A percentile compares a stretch with the other conserved stretches of the same genome.
Evolutionary conservation across 1,140 invertebrate genomes (phyloP).

Genomic region (Sitophilus oryzae): DNA sequence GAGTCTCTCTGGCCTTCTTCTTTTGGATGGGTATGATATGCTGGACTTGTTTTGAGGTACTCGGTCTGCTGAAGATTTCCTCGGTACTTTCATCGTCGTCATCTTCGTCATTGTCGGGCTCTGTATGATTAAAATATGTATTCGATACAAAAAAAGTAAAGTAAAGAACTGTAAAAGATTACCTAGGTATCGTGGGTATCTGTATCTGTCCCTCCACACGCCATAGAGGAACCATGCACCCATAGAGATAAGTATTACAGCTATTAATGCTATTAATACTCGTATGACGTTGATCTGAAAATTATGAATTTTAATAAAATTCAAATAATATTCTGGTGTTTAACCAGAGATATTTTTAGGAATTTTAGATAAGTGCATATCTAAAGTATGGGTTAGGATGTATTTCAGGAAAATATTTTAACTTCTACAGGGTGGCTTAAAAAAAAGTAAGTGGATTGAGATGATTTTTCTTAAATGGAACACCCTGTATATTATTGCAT

Average conservation of each 20-base stretch:
- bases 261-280: slow-evolving; percentile 18
- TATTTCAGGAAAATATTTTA: too few species aligned
- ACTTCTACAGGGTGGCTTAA: too few species aligned
- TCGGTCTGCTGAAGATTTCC: slow-evolving; percentile 28
- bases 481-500: too few species aligned
- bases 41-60: slow-evolving; percentile 19
- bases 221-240: slow-evolving; percentile 20
- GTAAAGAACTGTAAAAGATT: too few species aligned
- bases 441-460: too few species aligned
- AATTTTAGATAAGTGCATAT: too few species aligned
- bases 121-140: slow-evolving; percentile 6
- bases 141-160: background rate
- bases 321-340: background rate
- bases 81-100: slow-evolving; percentile 32
- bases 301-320: background rate
- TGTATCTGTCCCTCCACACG: slow-evolving; percentile 26
- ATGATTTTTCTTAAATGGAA: too few species aligned
- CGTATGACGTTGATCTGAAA: slow-evolving; percentile 24
- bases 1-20: slow-evolving; percentile 9
- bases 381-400: too few species aligned
- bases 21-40: slow-evolving; percentile 14
- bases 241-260: slow-evolving; percentile 21
- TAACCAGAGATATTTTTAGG: background rate
- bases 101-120: slow-evolving; percentile 17
- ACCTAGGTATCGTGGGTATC: slow-evolving; percentile 25